phyloP scores from a whole-genome alignment of 2,888 invertebrate genomes.

The Callinectes sapidus region DNA sequence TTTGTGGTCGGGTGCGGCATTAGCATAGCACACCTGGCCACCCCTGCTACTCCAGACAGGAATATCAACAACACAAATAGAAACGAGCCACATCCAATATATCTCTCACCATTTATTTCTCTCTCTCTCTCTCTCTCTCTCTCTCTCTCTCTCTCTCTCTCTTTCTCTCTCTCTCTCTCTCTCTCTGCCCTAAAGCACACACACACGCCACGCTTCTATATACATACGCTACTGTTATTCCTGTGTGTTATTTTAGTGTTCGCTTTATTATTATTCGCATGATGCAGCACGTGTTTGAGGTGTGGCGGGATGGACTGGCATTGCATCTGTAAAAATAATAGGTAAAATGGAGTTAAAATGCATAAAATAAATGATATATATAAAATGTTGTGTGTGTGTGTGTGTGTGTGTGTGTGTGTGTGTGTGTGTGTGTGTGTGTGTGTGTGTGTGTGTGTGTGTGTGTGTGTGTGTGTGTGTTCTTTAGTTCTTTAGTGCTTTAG shows the following conservation, averaged over 20 bases:
- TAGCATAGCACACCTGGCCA: constrained; percentile 30
- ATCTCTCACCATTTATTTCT: neutral
- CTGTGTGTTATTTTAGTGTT: neutral
- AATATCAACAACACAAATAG: constrained; percentile 21
- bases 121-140: constrained; percentile 28
- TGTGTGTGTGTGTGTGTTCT: no score
- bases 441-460: no score
- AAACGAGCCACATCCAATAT: neutral
- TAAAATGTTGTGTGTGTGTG: no score
- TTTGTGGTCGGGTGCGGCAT: neutral
- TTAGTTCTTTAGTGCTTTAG: no score
- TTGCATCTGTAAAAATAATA: neutral
- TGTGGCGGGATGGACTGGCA: no score
- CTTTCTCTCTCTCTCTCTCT: constrained; percentile 32
- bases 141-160: constrained; percentile 10
- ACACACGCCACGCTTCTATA: neutral
- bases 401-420: no score
- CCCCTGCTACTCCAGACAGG: constrained; percentile 5
- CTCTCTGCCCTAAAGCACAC: neutral
- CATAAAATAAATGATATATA: neutral
- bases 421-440: no score
- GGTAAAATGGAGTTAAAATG: neutral
- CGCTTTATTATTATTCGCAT: neutral
- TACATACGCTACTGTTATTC: neutral
- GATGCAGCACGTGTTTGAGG: neutral